Evolutionary conservation across 1,140 invertebrate genomes (phyloP).

Genomic region (Drosophila nebulosa): DNA sequence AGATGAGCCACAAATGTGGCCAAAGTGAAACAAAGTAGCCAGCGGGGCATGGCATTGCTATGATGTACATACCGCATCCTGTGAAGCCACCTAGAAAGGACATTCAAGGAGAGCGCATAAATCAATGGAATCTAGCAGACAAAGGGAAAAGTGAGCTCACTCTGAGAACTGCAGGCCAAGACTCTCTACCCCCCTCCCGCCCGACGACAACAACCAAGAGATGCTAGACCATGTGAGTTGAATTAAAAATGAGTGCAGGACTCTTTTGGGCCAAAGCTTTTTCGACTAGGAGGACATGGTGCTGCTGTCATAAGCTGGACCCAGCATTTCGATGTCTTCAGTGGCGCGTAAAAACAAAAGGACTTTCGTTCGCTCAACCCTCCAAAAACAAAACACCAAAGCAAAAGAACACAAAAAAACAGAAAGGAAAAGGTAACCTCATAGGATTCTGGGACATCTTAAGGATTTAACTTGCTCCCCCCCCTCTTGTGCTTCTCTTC

Average conservation of each 20-base stretch:
- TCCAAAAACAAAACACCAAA: slow-evolving; percentile 5
- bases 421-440: slow-evolving; percentile 58
- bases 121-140: slow-evolving; percentile 65
- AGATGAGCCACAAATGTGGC: slow-evolving; percentile 71
- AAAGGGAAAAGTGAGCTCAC: slow-evolving; percentile 19
- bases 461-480: slow-evolving; percentile 65
- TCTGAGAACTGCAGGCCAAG: slow-evolving; percentile 29
- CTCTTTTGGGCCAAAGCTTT: not conserved
- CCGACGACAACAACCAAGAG: slow-evolving; percentile 22
- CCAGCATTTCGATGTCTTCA: slow-evolving; percentile 55
- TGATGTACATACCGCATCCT: slow-evolving; percentile 20
- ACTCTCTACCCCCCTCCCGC: slow-evolving; percentile 14
- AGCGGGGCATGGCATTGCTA: slow-evolving; percentile 50
- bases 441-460: slow-evolving; percentile 71
- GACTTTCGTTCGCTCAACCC: slow-evolving; percentile 42
- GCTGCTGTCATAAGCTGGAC: slow-evolving; percentile 44
- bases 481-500: not conserved
- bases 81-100: slow-evolving; percentile 28
- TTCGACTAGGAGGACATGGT: slow-evolving; percentile 21
- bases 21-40: slow-evolving; percentile 74
- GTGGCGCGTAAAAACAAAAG: slow-evolving; percentile 71
- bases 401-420: not conserved
- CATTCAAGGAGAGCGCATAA: slow-evolving; percentile 54
- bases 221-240: slow-evolving; percentile 69
- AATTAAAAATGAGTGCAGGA: slow-evolving; percentile 71